Evolutionary conservation across 2,888 invertebrate species (phyloP).

Genomic region (Aphidius colemani): DNA sequence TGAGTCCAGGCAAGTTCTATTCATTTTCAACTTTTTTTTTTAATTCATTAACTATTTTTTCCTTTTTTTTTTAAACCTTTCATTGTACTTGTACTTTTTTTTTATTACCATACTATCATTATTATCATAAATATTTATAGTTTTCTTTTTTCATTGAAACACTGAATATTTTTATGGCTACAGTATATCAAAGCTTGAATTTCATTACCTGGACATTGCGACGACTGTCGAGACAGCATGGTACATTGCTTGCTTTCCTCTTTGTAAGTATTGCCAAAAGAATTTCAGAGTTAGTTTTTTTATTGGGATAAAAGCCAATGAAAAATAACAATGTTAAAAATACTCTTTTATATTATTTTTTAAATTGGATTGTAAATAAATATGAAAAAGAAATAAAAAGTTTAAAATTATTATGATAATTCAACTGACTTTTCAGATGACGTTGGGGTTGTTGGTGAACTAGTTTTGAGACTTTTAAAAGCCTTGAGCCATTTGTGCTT

Average conservation of each 20-base stretch:
- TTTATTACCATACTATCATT: too few species aligned
- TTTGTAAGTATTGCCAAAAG: conserved; percentile 39
- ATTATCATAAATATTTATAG: neutral
- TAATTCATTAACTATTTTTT: too few species aligned
- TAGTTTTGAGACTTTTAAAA: conserved; percentile 90
- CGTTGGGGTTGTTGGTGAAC: conserved; percentile 61
- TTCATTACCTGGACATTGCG: conserved; percentile 68
- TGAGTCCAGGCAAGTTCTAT: too few species aligned
- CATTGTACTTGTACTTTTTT: too few species aligned
- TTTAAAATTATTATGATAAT: conserved; percentile 21
- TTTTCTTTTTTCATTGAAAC: too few species aligned
- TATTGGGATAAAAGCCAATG: conserved; percentile 18
- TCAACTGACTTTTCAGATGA: conserved; percentile 65
- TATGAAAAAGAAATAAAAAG: neutral
- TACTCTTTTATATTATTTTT: too few species aligned
- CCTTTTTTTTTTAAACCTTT: too few species aligned
- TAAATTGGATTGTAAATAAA: conserved; percentile 9
- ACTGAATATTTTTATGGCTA: neutral
- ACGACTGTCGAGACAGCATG: conserved; percentile 93
- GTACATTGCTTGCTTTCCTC: conserved; percentile 87
- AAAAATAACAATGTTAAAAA: neutral
- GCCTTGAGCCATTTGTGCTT: conserved; percentile 98
- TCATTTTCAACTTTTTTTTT: too few species aligned
- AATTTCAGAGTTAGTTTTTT: conserved; percentile 21
- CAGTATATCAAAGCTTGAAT: neutral